These are phyloP conservation scores for Seladonia tumulorum DNA, from an alignment of 2,888 invertebrate species.

Conservation along the genomic window DNA sequence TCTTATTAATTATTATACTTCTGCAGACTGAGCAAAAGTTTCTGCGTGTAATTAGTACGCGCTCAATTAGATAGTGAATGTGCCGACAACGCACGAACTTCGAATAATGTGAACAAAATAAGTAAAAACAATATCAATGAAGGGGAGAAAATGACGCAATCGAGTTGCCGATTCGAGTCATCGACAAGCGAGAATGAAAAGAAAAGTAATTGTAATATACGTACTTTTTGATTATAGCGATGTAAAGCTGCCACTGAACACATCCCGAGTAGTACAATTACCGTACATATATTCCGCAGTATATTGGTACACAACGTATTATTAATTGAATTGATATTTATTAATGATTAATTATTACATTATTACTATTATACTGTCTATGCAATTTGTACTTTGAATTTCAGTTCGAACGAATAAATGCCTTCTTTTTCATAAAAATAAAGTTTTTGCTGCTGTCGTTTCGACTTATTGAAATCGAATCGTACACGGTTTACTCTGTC, in stretches of 20 bases:
- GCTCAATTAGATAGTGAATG: neutral
- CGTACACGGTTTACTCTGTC: no score
- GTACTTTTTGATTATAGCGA: conserved; percentile 61
- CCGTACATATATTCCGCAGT: conserved; percentile 76
- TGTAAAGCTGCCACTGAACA: conserved; percentile 83
- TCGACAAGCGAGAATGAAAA: conserved; percentile 52
- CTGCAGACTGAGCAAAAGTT: neutral
- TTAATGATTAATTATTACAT: conserved; percentile 82
- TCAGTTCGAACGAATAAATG: conserved; percentile 83
- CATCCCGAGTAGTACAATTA: conserved; percentile 84
- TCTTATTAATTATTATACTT: conserved; percentile 28
- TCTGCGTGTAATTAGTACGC: conserved; percentile 1
- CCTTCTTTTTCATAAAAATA: conserved; percentile 83
- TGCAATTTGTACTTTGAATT: conserved; percentile 84
- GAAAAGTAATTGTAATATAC: conserved; percentile 68
- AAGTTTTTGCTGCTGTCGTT: neutral
- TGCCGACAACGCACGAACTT: conserved; percentile 18
- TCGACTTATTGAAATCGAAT: no score
- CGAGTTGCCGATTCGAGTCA: conserved; percentile 35
- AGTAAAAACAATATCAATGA: conserved; percentile 11
- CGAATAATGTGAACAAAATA: neutral
- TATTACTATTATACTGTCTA: conserved; percentile 83
- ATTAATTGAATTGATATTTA: conserved; percentile 82
- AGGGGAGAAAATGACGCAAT: conserved; percentile 11
- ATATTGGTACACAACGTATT: conserved; percentile 71